phyloP scores from a whole-genome alignment of 2,888 invertebrate species.

The Gibbula magus region DNA sequence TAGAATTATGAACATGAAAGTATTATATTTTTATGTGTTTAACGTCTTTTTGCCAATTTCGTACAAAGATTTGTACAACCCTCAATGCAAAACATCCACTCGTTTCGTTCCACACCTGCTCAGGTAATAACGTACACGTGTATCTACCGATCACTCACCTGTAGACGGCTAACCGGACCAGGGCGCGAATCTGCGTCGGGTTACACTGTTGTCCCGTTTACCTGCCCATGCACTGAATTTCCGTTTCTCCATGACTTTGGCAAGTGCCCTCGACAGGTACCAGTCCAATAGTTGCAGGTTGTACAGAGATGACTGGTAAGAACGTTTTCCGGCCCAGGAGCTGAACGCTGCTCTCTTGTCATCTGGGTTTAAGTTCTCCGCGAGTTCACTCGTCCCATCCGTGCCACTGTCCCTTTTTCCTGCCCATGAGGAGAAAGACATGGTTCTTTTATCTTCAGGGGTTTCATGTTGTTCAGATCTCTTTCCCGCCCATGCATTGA shows the following conservation, averaged over 20 bases:
- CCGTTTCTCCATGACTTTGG: slow-evolving; percentile 4
- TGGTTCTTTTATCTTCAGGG: not conserved
- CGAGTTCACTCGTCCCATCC: not conserved
- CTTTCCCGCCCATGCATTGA: not conserved
- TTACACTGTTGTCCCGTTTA: not conserved
- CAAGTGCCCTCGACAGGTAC: not conserved
- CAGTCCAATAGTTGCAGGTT: slow-evolving; percentile 6
- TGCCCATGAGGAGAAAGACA: not conserved
- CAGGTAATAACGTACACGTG: too few relatives aligned
- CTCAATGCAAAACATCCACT: too few relatives aligned
- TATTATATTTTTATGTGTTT: too few relatives aligned
- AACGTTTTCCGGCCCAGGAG: slow-evolving; percentile 17
- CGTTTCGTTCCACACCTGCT: too few relatives aligned
- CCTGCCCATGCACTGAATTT: slow-evolving; percentile 22
- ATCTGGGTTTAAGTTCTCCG: not conserved
- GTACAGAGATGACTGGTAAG: not conserved
- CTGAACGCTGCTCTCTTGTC: slow-evolving; percentile 11
- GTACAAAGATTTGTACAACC: too few relatives aligned
- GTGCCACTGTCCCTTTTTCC: not conserved
- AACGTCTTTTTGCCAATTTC: too few relatives aligned
- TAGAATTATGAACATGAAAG: too few relatives aligned
- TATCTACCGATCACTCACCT: not conserved
- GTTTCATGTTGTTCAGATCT: not conserved
- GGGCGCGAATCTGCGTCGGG: not conserved
- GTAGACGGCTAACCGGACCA: not conserved